Evolutionary conservation across 2,888 invertebrate genomes (phyloP).

Genomic region (Thereva unica): DNA sequence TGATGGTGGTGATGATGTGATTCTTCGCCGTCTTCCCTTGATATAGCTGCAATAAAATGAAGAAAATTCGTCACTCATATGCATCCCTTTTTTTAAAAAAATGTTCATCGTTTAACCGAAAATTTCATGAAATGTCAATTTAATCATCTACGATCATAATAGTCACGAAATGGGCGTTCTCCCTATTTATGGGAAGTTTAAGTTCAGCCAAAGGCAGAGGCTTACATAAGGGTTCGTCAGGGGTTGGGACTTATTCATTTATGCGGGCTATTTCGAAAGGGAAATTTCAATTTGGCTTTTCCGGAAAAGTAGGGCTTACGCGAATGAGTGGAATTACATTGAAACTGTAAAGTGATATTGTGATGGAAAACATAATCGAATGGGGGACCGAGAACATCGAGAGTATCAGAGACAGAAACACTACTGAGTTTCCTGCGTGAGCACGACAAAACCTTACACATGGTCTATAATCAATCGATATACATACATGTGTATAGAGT

Average conservation of each 20-base stretch:
- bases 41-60: constrained; percentile 67
- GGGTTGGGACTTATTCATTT: neutral
- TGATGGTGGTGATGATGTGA: constrained; percentile 60
- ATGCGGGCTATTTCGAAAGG: neutral
- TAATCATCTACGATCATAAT: constrained; percentile 7
- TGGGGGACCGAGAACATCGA: too few relatives aligned
- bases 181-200: neutral
- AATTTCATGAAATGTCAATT: constrained; percentile 21
- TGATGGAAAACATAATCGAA: too few relatives aligned
- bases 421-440: too few relatives aligned
- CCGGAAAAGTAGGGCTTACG: constrained; percentile 2
- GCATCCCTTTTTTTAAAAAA: neutral
- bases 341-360: constrained; percentile 20
- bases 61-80: constrained; percentile 15
- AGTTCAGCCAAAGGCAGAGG: neutral
- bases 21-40: constrained; percentile 87
- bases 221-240: too few relatives aligned
- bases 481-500: too few relatives aligned
- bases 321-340: constrained; percentile 28
- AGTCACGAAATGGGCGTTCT: neutral
- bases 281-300: constrained; percentile 17
- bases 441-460: too few relatives aligned
- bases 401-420: too few relatives aligned
- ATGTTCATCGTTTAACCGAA: neutral
- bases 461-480: too few relatives aligned